Conservation (phyloP, 2,888 invertebrate genomes). For the Choreutis nemorana region DNA sequence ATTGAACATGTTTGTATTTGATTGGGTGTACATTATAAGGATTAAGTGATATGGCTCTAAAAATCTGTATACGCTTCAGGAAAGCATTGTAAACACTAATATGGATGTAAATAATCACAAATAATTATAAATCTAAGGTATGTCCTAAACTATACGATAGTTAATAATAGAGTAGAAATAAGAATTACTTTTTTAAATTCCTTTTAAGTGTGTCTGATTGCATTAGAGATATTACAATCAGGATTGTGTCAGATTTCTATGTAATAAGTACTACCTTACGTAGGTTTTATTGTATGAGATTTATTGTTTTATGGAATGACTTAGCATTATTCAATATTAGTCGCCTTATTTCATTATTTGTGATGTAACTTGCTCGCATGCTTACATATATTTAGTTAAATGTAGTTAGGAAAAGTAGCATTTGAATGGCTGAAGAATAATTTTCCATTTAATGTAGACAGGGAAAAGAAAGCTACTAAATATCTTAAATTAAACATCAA, state of each 20-base stretch:
- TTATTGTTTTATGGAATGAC: conserved; percentile 6
- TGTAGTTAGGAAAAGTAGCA: too few relatives aligned
- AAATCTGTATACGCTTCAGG: conserved; percentile 43
- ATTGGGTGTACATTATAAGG: too few relatives aligned
- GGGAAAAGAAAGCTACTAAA: too few relatives aligned
- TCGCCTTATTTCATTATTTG: conserved; percentile 43
- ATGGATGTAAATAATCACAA: too few relatives aligned
- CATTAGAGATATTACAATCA: too few relatives aligned
- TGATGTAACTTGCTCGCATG: conserved; percentile 42
- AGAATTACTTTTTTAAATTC: conserved; percentile 6
- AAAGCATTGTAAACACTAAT: conserved; percentile 20
- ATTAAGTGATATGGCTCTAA: too few relatives aligned
- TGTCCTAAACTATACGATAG: conserved; percentile 3
- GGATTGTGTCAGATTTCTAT: conserved; percentile 7
- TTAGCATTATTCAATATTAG: conserved; percentile 13
- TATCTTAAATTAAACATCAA: too few relatives aligned
- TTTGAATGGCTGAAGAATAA: too few relatives aligned
- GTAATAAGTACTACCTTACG: conserved; percentile 7
- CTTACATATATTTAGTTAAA: conserved; percentile 26
- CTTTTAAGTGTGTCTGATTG: conserved; percentile 7
- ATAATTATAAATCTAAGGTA: too few relatives aligned
- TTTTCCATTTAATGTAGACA: too few relatives aligned
- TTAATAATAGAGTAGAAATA: conserved; percentile 2
- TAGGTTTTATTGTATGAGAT: conserved; percentile 5
- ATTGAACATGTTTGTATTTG: too few relatives aligned